Evolutionary conservation across 2,113 vertebrate species (phyloP).

Genomic region (Syngnathus typhle): DNA sequence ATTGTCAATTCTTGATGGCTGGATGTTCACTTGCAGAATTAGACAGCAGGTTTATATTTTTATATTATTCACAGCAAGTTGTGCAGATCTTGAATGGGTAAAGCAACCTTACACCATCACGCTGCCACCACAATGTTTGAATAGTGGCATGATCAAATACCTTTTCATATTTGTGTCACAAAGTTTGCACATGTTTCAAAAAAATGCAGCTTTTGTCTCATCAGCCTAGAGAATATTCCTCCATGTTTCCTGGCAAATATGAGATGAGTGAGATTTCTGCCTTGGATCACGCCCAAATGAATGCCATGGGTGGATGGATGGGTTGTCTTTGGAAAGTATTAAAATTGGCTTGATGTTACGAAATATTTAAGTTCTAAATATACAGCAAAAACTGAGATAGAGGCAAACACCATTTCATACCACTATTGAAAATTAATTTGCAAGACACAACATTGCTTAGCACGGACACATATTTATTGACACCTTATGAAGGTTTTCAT

Average conservation of each 20-base stretch:
- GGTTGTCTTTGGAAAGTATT: background rate
- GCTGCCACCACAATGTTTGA: background rate
- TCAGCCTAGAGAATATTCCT: background rate
- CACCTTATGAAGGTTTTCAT: background rate
- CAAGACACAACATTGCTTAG: background rate
- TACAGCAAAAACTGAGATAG: too few relatives aligned
- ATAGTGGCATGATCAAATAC: background rate
- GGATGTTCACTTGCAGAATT: background rate
- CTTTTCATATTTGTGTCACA: too few relatives aligned
- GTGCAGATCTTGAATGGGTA: background rate
- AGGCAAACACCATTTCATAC: background rate
- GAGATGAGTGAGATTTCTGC: background rate
- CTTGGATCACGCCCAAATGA: background rate
- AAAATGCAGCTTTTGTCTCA: background rate
- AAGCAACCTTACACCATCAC: background rate
- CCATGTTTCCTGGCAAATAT: background rate
- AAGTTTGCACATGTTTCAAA: too few relatives aligned
- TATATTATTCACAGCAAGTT: background rate
- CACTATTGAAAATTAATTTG: background rate
- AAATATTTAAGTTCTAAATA: too few relatives aligned
- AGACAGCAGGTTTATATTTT: background rate
- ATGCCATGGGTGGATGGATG: background rate
- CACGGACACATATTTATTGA: background rate
- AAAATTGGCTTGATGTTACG: too few relatives aligned
- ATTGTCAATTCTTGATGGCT: too few relatives aligned